Base-by-base conservation (phyloP, 2,888 invertebrate species). In the Spodoptera littoralis region DNA sequence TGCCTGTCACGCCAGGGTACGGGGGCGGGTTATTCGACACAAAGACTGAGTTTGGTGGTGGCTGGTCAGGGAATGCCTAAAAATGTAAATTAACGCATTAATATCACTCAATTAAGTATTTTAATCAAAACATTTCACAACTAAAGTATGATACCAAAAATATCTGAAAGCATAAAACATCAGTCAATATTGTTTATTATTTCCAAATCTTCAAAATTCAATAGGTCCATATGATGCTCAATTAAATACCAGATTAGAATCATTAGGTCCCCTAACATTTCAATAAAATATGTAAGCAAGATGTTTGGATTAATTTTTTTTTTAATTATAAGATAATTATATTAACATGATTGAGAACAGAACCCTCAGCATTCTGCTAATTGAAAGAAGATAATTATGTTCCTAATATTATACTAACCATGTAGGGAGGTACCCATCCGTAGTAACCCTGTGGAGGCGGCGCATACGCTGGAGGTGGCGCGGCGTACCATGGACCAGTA, bases 21-120 rank as follows among this genome's bases (percentile, higher is more conserved):
- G 99, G 99, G 51, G 99, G 99, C 30, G 99, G 99, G 88, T 96
- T 97, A 88, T 98, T 97, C 50, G 97, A 97, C 95, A 98, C 97
- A 89, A 96, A 99, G 30, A 99, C 98, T 24, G 97, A 96, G 89
- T 97, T 97, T 41, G 97, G 96, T 88, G 96, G 96, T 11, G 97
- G 97, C 57, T 96, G 96, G 81, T 96, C 95, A 0, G 96, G 96
- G 87, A 97, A 97, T 1, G 96, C 95, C 89, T 96, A 87, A 0
- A 70, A 80, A 56, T 49, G 49, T 24, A 36, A 41, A 45, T 41
- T 9, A 13, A 54, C 6, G 30, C 3, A 27, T 44, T 12, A 42
- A 51, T 6, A 43, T 42, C 5, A 41, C 2, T 36, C 2, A 36
- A 36, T 9, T 9, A 36, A 2, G 36, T 36, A 9, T 36, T 5